A percentile compares a stretch with the other conserved stretches of the same genome.
Conservation (phyloP, 2,888 invertebrate species). For the Fissipunctia ypsillon region DNA sequence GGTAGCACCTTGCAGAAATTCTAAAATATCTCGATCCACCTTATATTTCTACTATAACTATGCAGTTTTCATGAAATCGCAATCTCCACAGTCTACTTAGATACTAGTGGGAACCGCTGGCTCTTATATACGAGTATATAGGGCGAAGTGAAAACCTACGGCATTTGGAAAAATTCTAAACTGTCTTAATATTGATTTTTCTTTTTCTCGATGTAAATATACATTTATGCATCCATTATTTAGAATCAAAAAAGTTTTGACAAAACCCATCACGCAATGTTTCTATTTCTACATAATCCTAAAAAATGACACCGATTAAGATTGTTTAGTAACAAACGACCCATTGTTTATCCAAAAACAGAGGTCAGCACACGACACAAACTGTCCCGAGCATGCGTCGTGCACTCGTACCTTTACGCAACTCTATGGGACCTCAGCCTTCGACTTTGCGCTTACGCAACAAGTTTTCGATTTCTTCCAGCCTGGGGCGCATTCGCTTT, state of each 20-base stretch:
- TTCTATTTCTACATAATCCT: slow-evolving; percentile 39
- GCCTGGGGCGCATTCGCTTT: slow-evolving; percentile 82
- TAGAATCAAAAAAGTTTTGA: not conserved
- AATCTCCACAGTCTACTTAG: too few relatives aligned
- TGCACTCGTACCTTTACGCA: slow-evolving; percentile 76
- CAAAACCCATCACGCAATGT: slow-evolving; percentile 17
- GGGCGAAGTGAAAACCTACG: not conserved
- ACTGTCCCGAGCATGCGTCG: slow-evolving; percentile 65
- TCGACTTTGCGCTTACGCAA: slow-evolving; percentile 84
- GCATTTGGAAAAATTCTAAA: not conserved
- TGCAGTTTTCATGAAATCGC: too few relatives aligned
- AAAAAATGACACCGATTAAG: slow-evolving; percentile 57
- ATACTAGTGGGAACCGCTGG: too few relatives aligned
- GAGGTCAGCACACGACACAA: slow-evolving; percentile 63
- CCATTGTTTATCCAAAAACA: slow-evolving; percentile 64
- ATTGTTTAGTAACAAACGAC: slow-evolving; percentile 62
- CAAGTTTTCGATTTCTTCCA: slow-evolving; percentile 85
- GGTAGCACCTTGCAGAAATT: not conserved
- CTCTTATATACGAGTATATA: too few relatives aligned
- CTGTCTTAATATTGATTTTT: not conserved
- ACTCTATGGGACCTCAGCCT: slow-evolving; percentile 77
- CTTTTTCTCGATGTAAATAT: not conserved
- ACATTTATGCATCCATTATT: not conserved
- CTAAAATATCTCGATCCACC: too few relatives aligned
- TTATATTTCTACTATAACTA: too few relatives aligned